Evolutionary conservation across 2,113 vertebrate genomes (phyloP).

Genomic region (Leuciscus idus): DNA sequence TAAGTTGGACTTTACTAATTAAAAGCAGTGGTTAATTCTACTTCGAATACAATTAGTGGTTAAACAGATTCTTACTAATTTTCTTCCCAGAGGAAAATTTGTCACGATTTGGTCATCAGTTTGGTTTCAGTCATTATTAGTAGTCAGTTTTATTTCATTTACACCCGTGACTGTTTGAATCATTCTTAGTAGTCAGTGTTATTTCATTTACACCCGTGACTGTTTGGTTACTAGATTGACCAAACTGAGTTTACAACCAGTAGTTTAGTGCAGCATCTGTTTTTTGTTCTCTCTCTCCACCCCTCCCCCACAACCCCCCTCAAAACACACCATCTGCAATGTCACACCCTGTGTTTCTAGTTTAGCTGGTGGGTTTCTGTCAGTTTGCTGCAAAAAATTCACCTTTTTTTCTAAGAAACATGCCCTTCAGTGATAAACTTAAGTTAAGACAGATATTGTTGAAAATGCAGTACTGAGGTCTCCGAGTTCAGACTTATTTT

Average conservation of each 20-base stretch:
- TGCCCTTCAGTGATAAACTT: background rate
- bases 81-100: too few relatives aligned
- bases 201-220: constrained; percentile 11
- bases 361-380: constrained; percentile 70
- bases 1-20: background rate
- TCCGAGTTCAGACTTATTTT: background rate
- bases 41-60: too few relatives aligned
- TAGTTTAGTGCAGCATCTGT: constrained; percentile 68
- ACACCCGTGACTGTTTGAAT: background rate
- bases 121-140: too few relatives aligned
- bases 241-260: constrained; percentile 60
- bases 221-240: constrained; percentile 35
- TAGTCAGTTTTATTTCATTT: background rate
- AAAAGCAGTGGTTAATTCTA: background rate
- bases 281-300: constrained; percentile 69
- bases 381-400: background rate
- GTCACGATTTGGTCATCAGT: too few relatives aligned
- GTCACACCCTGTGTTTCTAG: constrained; percentile 76
- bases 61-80: background rate
- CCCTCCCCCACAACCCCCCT: constrained; percentile 24
- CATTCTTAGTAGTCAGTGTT: background rate
- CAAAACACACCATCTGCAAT: constrained; percentile 57
- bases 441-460: background rate
- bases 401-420: background rate
- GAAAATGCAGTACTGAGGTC: background rate